Percentiles rank a stretch among this genome's conserved stretches.
phyloP scores from a whole-genome alignment of 2,113 vertebrate species.

The Microcebus jonahi region DNA sequence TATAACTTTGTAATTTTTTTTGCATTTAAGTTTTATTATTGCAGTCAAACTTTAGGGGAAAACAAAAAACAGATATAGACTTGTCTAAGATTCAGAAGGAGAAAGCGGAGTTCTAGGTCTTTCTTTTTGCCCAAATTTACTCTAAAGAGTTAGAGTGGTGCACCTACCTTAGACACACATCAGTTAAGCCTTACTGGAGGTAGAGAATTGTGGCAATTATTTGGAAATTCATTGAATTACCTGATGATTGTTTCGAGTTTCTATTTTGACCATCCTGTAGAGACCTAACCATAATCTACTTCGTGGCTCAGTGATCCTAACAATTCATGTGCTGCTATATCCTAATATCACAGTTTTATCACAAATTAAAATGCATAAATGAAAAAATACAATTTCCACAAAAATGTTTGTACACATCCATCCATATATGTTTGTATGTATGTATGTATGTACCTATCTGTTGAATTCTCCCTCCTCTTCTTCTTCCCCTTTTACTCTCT shows the following conservation, averaged over 20 bases:
- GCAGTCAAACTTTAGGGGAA: background rate
- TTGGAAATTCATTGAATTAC: background rate
- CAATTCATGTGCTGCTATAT: background rate
- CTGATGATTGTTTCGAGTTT: slow-evolving; percentile 1
- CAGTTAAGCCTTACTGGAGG: background rate
- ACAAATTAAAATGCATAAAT: background rate
- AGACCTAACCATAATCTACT: background rate
- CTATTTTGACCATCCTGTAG: background rate
- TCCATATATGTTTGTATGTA: background rate
- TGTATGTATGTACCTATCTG: background rate
- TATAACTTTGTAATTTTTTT: background rate
- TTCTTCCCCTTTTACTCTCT: background rate
- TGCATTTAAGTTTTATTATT: background rate
- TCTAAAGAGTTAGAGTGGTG: background rate
- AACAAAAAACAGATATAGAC: background rate
- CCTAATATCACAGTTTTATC: background rate
- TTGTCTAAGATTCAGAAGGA: background rate
- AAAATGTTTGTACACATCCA: background rate
- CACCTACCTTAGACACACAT: background rate
- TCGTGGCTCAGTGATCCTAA: background rate
- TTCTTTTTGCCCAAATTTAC: background rate
- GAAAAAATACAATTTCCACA: background rate
- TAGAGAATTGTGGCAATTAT: background rate
- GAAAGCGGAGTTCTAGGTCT: background rate
- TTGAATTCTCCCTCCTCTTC: background rate